Base-by-base conservation (phyloP, 1,140 invertebrate species). In the Macrocentrus cingulum region DNA sequence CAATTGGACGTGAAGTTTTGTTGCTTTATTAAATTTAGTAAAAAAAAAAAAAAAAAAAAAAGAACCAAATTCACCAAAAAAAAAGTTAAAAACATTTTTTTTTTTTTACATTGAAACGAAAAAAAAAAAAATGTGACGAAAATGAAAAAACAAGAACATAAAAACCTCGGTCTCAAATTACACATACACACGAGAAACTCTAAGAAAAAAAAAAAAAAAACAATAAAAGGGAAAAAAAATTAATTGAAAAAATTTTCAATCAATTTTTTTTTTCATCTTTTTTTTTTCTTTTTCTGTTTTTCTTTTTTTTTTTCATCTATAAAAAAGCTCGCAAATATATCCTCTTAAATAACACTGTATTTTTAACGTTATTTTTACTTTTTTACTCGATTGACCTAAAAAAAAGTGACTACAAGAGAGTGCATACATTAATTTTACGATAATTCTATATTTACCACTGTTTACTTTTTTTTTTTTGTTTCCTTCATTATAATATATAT, bases 1-100 rank as follows among this genome's bases (percentile, higher is more conserved):
- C 74, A 75, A 44, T 73, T 76, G 71, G 70, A 75, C 71, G 72
- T 72, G 69, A 68, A 64, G 61, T 52, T 63, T 68, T 51, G 56
- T 46, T 55, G 42, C 23, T 46, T 25, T 8, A 20, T 45, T 18
- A 46, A 32, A 56, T 60, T 36, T 23, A 29, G 29, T 45, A 36
- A 39, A 54, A 54, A 36, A 36, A 22, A 9, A 32, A 5, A 29
- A 29, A 5, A 5, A 42, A 48, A 39, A 54, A 46, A 25, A 48
- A 49, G 23, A 29, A 34, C n/a, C 15, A 32, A 29, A 45, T 52
- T 39, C 20, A 39, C 57, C 34, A 49, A 34, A 50, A 50, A 6
- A 18, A 16, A 9, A 34, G 9, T 50, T 13, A 5, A 29, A 3
- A 13, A n/a, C 23, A 37, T 19, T 37, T 32, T 59, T 42, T 48